Conservation (phyloP, 2,797 vertebrate species). For the Pseudochirops corinnae region DNA sequence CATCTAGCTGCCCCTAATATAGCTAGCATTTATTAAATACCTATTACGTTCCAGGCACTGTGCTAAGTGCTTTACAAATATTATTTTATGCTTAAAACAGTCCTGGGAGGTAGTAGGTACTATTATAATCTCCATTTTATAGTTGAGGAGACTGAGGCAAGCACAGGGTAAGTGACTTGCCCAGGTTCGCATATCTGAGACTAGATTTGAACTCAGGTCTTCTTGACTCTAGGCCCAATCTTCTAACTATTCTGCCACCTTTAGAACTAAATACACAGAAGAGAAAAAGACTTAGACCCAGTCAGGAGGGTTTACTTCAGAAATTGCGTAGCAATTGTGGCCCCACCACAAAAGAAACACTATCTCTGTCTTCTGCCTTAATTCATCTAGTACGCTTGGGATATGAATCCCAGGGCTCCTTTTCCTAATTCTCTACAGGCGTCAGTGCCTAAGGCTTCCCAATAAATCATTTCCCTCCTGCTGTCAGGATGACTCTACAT, state of each 20-base stretch:
- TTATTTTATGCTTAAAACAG: neutral
- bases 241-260: neutral
- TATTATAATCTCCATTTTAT: neutral
- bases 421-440: neutral
- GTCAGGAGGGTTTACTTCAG: neutral
- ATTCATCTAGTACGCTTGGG: neutral
- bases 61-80: neutral
- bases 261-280: neutral
- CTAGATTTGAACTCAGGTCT: neutral
- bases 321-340: neutral
- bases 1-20: neutral
- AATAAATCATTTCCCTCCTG: neutral
- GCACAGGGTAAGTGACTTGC: neutral
- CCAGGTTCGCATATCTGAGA: neutral
- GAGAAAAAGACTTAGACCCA: too few relatives aligned
- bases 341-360: neutral
- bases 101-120: neutral
- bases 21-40: neutral
- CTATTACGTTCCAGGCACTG: neutral
- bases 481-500: neutral
- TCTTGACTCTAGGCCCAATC: neutral
- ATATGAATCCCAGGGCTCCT: neutral
- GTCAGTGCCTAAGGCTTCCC: slow-evolving; percentile 25
- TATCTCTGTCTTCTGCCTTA: neutral
- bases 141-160: neutral